Evolutionary conservation across 2,888 invertebrate genomes (phyloP).

Genomic region (Agriotes lineatus): DNA sequence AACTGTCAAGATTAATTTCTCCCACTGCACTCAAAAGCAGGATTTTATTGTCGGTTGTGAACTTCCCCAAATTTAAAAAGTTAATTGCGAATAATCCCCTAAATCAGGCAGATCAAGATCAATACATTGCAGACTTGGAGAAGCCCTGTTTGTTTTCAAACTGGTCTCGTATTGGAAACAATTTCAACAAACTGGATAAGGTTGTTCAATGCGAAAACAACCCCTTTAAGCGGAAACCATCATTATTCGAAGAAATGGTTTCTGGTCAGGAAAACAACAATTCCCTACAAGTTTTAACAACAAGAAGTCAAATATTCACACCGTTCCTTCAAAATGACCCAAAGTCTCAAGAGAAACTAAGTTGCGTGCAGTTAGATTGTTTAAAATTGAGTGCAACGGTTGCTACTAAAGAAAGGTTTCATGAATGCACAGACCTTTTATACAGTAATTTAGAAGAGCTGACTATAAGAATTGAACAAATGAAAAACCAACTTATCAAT

Average conservation of each 20-base stretch:
- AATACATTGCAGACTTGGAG: neutral
- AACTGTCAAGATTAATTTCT: conserved; percentile 20
- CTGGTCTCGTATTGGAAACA: no score
- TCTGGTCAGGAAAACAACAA: no score
- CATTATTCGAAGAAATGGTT: conserved; percentile 17
- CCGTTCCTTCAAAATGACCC: no score
- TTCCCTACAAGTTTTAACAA: no score
- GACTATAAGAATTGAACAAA: conserved; percentile 54
- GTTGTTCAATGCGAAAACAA: no score
- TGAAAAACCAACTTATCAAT: conserved; percentile 51
- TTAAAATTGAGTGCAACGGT: conserved; percentile 13
- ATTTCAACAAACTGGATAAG: no score
- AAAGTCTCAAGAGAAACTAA: conserved; percentile 12
- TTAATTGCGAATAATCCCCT: conserved; percentile 18
- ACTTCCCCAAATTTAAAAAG: conserved; percentile 21
- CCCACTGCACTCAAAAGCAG: conserved; percentile 6
- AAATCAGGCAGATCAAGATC: neutral
- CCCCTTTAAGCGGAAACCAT: neutral
- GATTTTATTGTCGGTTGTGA: conserved; percentile 27
- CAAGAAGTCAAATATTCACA: no score
- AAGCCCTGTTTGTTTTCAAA: neutral
- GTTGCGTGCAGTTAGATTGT: conserved; percentile 13
- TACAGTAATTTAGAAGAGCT: conserved; percentile 53
- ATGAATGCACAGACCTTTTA: conserved; percentile 41
- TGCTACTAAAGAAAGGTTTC: conserved; percentile 23